A percentile compares a stretch with the other conserved stretches of the same genome.
Conservation (phyloP, 2,888 invertebrate genomes). For the Calliopum simillimum region DNA sequence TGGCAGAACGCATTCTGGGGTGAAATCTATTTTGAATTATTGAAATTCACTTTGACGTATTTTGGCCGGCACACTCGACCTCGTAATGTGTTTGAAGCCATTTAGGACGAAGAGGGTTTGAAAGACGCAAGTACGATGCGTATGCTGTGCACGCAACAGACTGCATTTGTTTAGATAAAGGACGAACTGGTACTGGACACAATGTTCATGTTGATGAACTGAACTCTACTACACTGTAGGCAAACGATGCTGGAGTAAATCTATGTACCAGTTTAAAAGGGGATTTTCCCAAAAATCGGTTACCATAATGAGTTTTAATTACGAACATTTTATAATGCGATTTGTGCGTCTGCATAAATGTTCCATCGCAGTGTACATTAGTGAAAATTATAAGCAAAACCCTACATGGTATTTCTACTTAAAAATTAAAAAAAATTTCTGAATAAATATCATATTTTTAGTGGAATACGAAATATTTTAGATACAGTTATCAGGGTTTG, state of each 20-base stretch:
- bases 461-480: too few species aligned
- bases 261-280: too few species aligned
- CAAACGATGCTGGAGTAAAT: too few species aligned
- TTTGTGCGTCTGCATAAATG: neutral
- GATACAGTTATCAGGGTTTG: too few species aligned
- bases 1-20: slow-evolving; percentile 42
- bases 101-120: too few species aligned
- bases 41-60: slow-evolving; percentile 53
- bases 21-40: slow-evolving; percentile 51
- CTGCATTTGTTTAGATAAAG: slow-evolving; percentile 12
- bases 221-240: too few species aligned
- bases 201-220: slow-evolving; percentile 21
- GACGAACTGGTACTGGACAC: neutral
- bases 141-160: neutral
- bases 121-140: too few species aligned
- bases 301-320: slow-evolving; percentile 56
- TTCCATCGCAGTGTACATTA: too few species aligned
- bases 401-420: too few species aligned
- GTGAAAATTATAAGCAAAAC: too few species aligned
- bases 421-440: too few species aligned
- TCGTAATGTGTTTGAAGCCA: neutral
- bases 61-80: slow-evolving; percentile 1
- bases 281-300: neutral
- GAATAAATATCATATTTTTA: too few species aligned
- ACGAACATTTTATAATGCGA: slow-evolving; percentile 55